These are phyloP conservation scores for Hetaerina titia DNA, from an alignment of 2,888 invertebrate species.

Conservation along the genomic window DNA sequence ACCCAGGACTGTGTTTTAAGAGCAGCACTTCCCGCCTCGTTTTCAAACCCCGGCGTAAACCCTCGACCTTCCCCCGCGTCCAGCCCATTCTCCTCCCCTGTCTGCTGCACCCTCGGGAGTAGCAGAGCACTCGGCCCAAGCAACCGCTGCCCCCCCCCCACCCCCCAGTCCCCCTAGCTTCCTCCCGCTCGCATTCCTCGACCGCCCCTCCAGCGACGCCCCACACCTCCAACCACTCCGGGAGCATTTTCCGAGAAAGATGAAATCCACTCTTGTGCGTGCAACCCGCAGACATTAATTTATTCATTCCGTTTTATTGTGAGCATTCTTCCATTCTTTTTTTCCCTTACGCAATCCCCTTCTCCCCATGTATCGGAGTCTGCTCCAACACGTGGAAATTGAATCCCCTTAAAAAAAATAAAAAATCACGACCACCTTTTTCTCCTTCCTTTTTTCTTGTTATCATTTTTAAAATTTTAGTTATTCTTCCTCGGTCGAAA, in stretches of 20 bases:
- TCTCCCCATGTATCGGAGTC: neutral
- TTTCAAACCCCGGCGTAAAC: too few species aligned
- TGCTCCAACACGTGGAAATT: neutral
- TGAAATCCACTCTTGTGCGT: constrained; percentile 12
- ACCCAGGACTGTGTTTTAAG: too few species aligned
- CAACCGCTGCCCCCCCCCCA: neutral
- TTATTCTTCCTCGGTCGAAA: too few species aligned
- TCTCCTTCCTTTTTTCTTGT: neutral
- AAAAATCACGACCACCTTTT: neutral
- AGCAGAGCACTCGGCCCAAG: neutral
- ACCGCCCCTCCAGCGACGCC: neutral
- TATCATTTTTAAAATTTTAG: neutral
- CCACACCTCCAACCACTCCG: neutral
- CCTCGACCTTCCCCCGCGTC: neutral
- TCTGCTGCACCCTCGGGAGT: neutral
- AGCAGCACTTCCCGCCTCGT: too few species aligned
- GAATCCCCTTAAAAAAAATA: neutral
- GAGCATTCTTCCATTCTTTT: too few species aligned
- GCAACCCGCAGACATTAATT: neutral
- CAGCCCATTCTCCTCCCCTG: neutral
- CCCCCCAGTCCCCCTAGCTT: neutral
- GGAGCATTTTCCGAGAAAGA: neutral
- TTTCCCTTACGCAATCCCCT: neutral
- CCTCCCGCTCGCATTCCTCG: neutral
- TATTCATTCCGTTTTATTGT: neutral